Percentiles rank a stretch among this genome's conserved stretches.
phyloP scores from a whole-genome alignment of 2,113 vertebrate species.

The Chascanopsetta lugubris region DNA sequence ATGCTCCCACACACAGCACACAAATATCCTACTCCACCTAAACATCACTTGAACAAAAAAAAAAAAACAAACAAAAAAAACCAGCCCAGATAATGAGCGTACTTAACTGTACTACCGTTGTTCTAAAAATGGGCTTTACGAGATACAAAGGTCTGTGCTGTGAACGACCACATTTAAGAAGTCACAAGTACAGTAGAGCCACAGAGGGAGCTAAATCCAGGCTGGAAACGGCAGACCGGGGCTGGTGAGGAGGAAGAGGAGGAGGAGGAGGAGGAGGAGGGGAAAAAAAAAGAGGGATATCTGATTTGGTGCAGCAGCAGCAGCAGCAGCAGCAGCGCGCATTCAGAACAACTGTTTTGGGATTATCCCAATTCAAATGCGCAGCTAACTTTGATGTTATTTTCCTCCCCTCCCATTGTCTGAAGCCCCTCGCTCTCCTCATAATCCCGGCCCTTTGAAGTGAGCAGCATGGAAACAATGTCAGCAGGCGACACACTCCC shows the following conservation, averaged over 20 bases:
- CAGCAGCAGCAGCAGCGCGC: constrained; percentile 58
- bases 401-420: constrained; percentile 77
- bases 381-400: constrained; percentile 81
- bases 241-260: constrained; percentile 33
- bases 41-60: constrained; percentile 42
- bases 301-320: constrained; percentile 69
- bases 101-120: constrained; percentile 53
- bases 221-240: constrained; percentile 63
- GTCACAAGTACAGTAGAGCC: constrained; percentile 61
- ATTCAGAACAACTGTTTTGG: constrained; percentile 80
- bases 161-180: constrained; percentile 69
- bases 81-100: constrained; percentile 59
- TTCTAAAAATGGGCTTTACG: constrained; percentile 68
- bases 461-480: constrained; percentile 80
- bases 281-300: constrained; percentile 65
- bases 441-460: constrained; percentile 81
- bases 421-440: constrained; percentile 75
- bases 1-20: constrained; percentile 8
- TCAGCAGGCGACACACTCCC: constrained; percentile 75
- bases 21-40: constrained; percentile 45
- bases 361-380: constrained; percentile 80
- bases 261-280: no score
- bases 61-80: constrained; percentile 18
- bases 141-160: constrained; percentile 61
- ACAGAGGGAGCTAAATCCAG: constrained; percentile 62